Evolutionary conservation across 92 coral and sea anemone genomes (phyloP), one percentile per base, ranked within the genome.

Genomic region (Porites divaricata): DNA sequence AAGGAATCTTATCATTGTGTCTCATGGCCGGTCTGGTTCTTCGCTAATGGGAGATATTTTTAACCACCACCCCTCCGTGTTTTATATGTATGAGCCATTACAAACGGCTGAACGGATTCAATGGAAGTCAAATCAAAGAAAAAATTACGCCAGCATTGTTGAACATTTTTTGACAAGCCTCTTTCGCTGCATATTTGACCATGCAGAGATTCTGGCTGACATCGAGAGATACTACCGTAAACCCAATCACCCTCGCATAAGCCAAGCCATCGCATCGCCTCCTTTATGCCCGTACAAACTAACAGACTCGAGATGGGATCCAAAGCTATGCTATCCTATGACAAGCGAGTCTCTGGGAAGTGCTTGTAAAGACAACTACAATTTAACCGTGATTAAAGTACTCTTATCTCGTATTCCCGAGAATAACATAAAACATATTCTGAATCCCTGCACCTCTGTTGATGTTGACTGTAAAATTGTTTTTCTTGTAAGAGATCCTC

Each of bases 21-120:
- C 88, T 7, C 88, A 84, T 58, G 84, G 88, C 7, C 87, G 87
- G n/a, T 83, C 87, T 3, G 87, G 87, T 21, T 83, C 87, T 65
- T 6, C 87, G 6, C 70, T 83, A 24, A 65, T 67, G 35, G 82
- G 70, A 2, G 82, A 77, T 50, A 77, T 77, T 35, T 77, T 77
- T 26, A 77, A 83, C 23, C 83, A 73, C 11, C 87, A 83, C 58
- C 87, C 84, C 0, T 72, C 80, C n/a, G 87, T 83, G 58, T 83
- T 83, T 49, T 83, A 83, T 9, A 59, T 83, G 68, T 74, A 75
- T 28, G 88, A 84, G 45, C 88, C 88, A 7, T 56, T 84, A 72
- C 88, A 84, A 62, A 84, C 85, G 11, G 75, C 69, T 12, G 26
- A 84, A 63, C 85, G 88, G 77, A 16, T 75, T 21, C 15, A 25